Conservation (phyloP, 2,113 vertebrate species). For the Gopherus evgoodei region DNA sequence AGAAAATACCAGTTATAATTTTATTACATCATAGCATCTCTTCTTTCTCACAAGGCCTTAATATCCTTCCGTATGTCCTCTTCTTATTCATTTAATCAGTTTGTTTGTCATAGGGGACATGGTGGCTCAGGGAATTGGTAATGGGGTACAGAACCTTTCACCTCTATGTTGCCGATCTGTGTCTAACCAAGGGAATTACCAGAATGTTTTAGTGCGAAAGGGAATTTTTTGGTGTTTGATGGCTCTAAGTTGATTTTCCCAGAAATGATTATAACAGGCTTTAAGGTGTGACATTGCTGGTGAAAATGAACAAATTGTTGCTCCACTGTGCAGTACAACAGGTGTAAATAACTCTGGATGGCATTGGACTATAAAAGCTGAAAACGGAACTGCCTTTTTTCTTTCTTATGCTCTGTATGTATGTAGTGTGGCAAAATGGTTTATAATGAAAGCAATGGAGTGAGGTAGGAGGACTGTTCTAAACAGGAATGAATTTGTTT, state of each 20-base stretch:
- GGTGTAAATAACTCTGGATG: neutral
- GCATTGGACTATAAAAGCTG: neutral
- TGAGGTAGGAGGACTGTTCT: neutral
- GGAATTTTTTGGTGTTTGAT: neutral
- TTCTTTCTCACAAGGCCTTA: neutral
- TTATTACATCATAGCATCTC: neutral
- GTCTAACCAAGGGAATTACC: neutral
- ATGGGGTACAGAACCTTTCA: neutral
- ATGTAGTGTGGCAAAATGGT: constrained; percentile 28
- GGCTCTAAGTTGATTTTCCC: neutral
- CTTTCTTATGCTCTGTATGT: constrained; percentile 29
- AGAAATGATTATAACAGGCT: neutral
- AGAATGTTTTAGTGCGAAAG: neutral
- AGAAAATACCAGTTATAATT: neutral
- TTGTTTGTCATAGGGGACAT: neutral
- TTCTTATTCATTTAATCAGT: neutral
- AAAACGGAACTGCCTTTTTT: neutral
- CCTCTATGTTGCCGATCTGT: neutral
- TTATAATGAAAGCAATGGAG: neutral
- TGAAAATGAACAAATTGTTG: constrained; percentile 38
- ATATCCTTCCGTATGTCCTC: neutral
- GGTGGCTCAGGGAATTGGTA: neutral
- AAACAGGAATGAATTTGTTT: constrained; percentile 13
- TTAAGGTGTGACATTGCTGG: neutral
- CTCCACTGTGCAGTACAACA: constrained; percentile 15